These are phyloP conservation scores for Dolomedes plantarius DNA, from an alignment of 2,888 invertebrate genomes.

Conservation along the genomic window DNA sequence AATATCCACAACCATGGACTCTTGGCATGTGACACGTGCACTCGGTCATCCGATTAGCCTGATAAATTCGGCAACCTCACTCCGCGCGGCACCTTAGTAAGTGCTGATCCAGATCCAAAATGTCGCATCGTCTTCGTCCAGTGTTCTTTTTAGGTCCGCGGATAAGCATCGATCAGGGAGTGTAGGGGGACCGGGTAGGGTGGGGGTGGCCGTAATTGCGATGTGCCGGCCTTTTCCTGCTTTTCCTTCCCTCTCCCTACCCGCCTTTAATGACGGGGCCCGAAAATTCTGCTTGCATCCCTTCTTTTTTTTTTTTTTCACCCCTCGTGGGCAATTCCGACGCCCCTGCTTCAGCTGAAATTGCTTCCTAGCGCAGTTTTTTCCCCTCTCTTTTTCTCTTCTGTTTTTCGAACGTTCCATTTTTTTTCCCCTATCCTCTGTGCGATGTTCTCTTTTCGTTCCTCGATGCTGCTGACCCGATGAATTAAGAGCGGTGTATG, in stretches of 20 bases:
- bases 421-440: slow-evolving; percentile 2
- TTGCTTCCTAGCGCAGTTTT: slow-evolving; percentile 60
- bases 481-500: slow-evolving; percentile 37
- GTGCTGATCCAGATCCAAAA: slow-evolving; percentile 25
- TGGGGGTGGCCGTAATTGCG: slow-evolving; percentile 54
- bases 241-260: slow-evolving; percentile 4
- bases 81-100: too few species aligned
- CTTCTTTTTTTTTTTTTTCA: slow-evolving; percentile 5
- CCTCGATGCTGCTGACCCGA: slow-evolving; percentile 47
- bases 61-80: too few species aligned
- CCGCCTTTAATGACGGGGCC: slow-evolving; percentile 66
- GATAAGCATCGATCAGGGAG: slow-evolving; percentile 62
- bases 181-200: not conserved
- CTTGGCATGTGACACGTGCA: too few species aligned
- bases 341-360: slow-evolving; percentile 39
- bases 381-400: slow-evolving; percentile 5
- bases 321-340: slow-evolving; percentile 39
- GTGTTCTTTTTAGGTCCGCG: not conserved
- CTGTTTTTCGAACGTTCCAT: slow-evolving; percentile 11
- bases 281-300: slow-evolving; percentile 35
- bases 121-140: slow-evolving; percentile 12
- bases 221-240: slow-evolving; percentile 41
- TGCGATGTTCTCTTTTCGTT: not conserved
- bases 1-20: too few species aligned
- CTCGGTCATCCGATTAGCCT: too few species aligned